These are phyloP conservation scores for Hypocryptadius cinnamomeus DNA, from an alignment of 2,113 vertebrate species.

Conservation along the genomic window DNA sequence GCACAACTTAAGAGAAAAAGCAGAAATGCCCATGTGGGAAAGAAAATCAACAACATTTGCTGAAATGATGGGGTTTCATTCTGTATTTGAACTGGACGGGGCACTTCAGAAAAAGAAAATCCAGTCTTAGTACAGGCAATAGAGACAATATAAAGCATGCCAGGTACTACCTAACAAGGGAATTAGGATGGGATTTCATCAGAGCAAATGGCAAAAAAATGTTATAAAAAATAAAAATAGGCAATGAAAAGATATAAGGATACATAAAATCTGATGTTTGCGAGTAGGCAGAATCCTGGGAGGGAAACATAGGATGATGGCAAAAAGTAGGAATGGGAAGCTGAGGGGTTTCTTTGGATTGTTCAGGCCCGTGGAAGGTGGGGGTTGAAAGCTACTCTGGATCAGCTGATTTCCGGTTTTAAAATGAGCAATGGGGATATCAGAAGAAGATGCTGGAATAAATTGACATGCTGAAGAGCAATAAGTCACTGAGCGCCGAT, in stretches of 20 bases:
- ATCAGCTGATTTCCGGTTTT: not conserved
- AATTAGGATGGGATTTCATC: slow-evolving; percentile 31
- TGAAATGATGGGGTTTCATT: not conserved
- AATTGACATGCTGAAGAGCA: not conserved
- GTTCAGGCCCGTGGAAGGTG: not conserved
- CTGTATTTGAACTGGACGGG: not conserved
- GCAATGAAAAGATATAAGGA: not conserved
- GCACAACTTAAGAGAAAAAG: not conserved
- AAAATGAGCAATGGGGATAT: not conserved
- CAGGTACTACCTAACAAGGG: slow-evolving; percentile 36
- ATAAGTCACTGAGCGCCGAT: not conserved
- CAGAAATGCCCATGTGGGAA: slow-evolving; percentile 10
- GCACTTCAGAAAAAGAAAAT: slow-evolving; percentile 34
- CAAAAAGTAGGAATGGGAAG: not conserved
- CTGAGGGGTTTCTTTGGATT: not conserved
- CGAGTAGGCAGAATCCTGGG: not conserved
- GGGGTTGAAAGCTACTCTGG: not conserved
- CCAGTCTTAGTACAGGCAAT: not conserved
- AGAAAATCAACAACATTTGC: slow-evolving; percentile 19
- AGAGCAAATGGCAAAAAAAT: not conserved
- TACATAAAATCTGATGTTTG: not conserved
- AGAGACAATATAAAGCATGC: not conserved
- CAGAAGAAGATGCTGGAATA: not conserved
- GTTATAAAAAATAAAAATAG: slow-evolving; percentile 24
- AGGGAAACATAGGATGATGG: not conserved